Percentiles rank a stretch among this genome's conserved stretches.
Conservation (phyloP, 1,140 invertebrate genomes). For the Tetraneura akinire region DNA sequence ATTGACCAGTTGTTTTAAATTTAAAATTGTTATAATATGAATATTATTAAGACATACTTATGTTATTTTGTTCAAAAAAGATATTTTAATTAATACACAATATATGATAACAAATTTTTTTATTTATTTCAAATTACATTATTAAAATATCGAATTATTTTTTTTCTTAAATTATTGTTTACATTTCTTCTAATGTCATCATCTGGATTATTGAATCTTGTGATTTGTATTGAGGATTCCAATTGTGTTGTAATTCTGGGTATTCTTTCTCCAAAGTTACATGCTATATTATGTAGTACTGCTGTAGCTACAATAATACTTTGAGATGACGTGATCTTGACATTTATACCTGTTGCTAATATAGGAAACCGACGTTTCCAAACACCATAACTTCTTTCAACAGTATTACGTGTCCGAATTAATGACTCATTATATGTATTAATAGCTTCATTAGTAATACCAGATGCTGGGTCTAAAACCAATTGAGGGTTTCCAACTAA, state of each 20-base stretch:
- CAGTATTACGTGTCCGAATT: constrained; percentile 58
- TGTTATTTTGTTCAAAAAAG: too few species aligned
- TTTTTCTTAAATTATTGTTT: background rate
- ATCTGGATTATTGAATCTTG: background rate
- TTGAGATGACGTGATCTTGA: background rate
- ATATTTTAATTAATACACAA: too few species aligned
- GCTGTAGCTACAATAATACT: background rate
- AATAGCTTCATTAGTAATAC: constrained; percentile 4
- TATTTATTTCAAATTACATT: too few species aligned
- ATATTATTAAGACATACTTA: too few species aligned
- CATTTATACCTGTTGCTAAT: background rate
- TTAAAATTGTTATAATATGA: too few species aligned
- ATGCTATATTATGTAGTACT: background rate
- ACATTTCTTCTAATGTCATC: background rate
- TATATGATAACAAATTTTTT: too few species aligned
- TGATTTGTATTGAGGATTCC: background rate
- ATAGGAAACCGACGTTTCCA: constrained; percentile 56
- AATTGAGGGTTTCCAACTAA: background rate
- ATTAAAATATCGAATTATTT: background rate
- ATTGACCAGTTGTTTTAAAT: too few species aligned
- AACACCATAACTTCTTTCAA: constrained; percentile 55
- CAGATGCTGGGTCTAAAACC: background rate
- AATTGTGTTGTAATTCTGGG: background rate
- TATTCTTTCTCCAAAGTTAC: too few species aligned
- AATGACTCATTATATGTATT: constrained; percentile 53